A percentile compares a stretch with the other conserved stretches of the same genome.
These are phyloP conservation scores for Apocheima hispidaria DNA, from an alignment of 2,888 invertebrate genomes.

Conservation along the genomic window DNA sequence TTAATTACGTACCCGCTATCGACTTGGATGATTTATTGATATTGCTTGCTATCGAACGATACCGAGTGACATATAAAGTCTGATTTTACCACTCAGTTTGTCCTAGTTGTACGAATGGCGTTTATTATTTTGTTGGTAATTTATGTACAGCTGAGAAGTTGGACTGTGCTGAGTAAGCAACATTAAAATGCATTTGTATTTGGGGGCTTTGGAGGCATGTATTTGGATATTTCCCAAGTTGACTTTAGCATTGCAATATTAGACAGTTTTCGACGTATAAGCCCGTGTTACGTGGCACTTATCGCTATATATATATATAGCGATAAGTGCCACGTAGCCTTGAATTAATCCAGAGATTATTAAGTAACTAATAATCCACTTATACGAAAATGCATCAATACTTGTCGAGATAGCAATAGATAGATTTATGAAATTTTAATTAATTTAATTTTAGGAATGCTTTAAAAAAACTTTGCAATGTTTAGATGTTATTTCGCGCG, in stretches of 20 bases:
- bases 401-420: constrained; percentile 43
- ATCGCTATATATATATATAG: constrained; percentile 49
- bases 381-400: constrained; percentile 50
- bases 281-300: constrained; percentile 4
- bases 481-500: no score
- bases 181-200: constrained; percentile 24
- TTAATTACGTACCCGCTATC: constrained; percentile 77
- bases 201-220: neutral
- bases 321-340: constrained; percentile 45
- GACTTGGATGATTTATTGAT: constrained; percentile 79
- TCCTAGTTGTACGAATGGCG: constrained; percentile 18
- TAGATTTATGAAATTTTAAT: constrained; percentile 16
- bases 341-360: constrained; percentile 54
- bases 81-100: constrained; percentile 36
- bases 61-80: constrained; percentile 43
- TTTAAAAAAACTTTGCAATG: no score
- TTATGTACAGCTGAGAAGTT: constrained; percentile 34
- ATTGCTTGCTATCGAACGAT: constrained; percentile 69
- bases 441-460: no score
- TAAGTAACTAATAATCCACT: constrained; percentile 56
- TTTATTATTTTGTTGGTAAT: constrained; percentile 24
- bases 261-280: neutral
- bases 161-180: constrained; percentile 14
- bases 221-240: neutral
- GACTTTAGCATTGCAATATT: neutral